Evolutionary conservation across 2,113 vertebrate species (phyloP), one percentile per base, ranked within the genome.

Genomic region (Alligator mississippiensis): DNA sequence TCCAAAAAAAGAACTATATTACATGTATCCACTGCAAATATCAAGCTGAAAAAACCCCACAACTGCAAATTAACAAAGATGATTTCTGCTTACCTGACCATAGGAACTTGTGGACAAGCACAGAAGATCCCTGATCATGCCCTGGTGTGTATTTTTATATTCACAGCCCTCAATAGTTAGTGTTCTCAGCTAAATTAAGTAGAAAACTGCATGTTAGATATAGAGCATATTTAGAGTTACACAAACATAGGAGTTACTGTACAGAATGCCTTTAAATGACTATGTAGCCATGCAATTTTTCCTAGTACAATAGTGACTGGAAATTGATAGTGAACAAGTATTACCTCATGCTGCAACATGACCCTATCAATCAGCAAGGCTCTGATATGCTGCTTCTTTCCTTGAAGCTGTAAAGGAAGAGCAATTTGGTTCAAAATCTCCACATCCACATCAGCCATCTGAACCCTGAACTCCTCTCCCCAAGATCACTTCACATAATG

Each of bases 321-420:
- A 92, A 64, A 91, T 0, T 22, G 9, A 60, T 17, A 91, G n/a
- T 78, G 92, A 5, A 66, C 78, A 95, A 90, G 28, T 34, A 74
- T 88, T 98, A 99, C 99, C 98, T 99, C 99, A 84, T 99, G 99
- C 94, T 99, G 99, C 90, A 99, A 98, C 99, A 99, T 99, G 80
- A 99, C 99, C 96, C 99, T 98, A 97, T 99, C 99, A 63, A 99
- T 99, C 58, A 99, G 97, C 24, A 99, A 95, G 64, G 99, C 99
- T 97, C 99, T 98, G 96, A 99, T 99, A 96, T 99, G 99, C 61
- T 99, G 99, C 87, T 99, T 99, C 97, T 98, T 99, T 80, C 99
- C 99, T 80, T 99, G 98, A 87, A 99, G 99, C 99, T 99, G 97
- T 59, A 97, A 94, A 96, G 9, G 97, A 97, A 90, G 4, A 47